Evolutionary conservation across 2,888 invertebrate species (phyloP), one percentile per base, ranked within the genome.

Genomic region (Trissolcus brochymenae): DNA sequence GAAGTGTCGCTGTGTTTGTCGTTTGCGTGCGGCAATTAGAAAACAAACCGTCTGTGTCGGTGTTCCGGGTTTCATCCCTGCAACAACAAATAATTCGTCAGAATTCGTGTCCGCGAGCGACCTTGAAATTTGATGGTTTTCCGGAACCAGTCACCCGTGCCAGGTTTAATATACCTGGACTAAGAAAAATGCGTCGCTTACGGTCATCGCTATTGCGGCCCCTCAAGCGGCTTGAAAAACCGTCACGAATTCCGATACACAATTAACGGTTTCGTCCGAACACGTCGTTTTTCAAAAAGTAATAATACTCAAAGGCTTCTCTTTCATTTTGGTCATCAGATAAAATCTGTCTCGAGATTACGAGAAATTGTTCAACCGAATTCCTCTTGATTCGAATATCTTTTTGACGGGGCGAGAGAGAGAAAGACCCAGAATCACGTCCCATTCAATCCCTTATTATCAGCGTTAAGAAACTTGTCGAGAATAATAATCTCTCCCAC

Each of bases 1-100:
- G 76, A 76, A 70, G 57, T 61, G 60, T n/a, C n/a, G 53, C 59
- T 46, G 43, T 64, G 70, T 76, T 76, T 70, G 60, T 76, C 70
- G 65, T 60, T 70, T 76, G 60, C 76, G 70, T 70, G 60, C 56
- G 35, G 67, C 62, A 62, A 65, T 76, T 70, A 60, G 57, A 70
- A 61, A 67, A 61, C 73, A 67, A 68, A 64, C 65, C 14, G 54
- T 50, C 68, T 49, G 25, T 55, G 61, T 19, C 29, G 62, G 67
- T 62, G 68, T 74, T 74, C 67, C 64, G 75, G 68, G 50, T 64
- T 68, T 75, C 16, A 68, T 61, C 64, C 55, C 54, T 46, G 51
- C 49, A 25, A 46, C 64, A 75, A 73, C 68, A 75, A 64, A 75
- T 51, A 55, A 57, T 74, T 68, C 59, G 51, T 70, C 75, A 65